Evolutionary conservation across 2,797 vertebrate genomes (phyloP), one percentile per base, ranked within the genome.

Genomic region (Caiman crocodilus): DNA sequence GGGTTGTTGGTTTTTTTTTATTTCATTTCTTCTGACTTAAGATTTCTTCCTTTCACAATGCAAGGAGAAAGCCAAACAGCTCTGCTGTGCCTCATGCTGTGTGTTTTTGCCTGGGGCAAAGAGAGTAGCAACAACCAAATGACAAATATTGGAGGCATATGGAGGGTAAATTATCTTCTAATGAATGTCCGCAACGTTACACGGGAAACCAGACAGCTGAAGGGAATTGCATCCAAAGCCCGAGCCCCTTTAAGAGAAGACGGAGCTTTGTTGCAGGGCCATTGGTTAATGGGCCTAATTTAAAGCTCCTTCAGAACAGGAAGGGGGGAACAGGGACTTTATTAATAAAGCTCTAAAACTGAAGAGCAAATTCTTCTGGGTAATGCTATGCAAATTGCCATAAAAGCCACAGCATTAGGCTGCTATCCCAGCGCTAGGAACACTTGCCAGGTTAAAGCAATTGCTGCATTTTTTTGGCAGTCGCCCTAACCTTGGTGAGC

Each of bases 131-230:
- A 88, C 96, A 92, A 92, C 88, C 92, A 91, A 96, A 95, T 97
- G 95, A 97, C 95, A 96, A 96, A 97, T 96, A 95, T 94, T 87
- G 90, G 93, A 95, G 95, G 94, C 96, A 93, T 92, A 95, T 88
- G 94, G 96, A 97, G 94, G 95, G 92, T 93, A 97, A 97, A 97
- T 95, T 94, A 96, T 82, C 94, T 95, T 94, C 96, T 97, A 96
- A 96, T 97, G 91, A 95, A 93, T 94, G 93, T 97, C 94, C 94
- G 59, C 79, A 73, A 67, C n/a, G 69, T 67, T 82, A 69, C 80
- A 56, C 57, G 85, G 88, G 91, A 87, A 94, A 94, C 93, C 94
- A 87, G 83, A 95, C 92, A 94, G 90, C 69, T 89, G 6, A 76
- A 90, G 92, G 89, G 95, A 50, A 93, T 90, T 79, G 58, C 89